Evolutionary conservation across 2,113 vertebrate genomes (phyloP).

Genomic region (Nibea coibor): DNA sequence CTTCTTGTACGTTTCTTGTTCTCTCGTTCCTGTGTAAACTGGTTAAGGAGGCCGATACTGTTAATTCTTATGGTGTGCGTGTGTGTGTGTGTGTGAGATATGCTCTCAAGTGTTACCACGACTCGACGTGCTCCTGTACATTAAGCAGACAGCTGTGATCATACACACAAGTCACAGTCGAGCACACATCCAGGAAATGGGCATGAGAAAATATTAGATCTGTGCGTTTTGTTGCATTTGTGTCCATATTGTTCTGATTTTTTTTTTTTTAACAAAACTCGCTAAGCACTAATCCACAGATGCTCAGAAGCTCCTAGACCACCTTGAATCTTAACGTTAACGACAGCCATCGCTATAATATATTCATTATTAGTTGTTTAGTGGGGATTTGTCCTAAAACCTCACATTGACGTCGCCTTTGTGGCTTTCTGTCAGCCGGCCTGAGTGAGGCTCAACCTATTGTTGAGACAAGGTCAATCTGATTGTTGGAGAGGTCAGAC

Average conservation of each 20-base stretch:
- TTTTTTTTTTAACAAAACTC: neutral
- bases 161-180: constrained; percentile 29
- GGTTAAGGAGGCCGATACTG: constrained; percentile 8
- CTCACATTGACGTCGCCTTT: constrained; percentile 57
- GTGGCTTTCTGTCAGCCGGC: constrained; percentile 39
- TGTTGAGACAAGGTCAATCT: constrained; percentile 72
- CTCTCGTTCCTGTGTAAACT: neutral
- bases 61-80: constrained; percentile 6
- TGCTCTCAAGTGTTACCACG: constrained; percentile 8
- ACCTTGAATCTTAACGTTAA: constrained; percentile 28
- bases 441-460: constrained; percentile 61
- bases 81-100: neutral
- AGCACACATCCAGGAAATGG: constrained; percentile 13
- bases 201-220: neutral
- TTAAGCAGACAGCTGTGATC: constrained; percentile 29
- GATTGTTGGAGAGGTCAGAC: constrained; percentile 77
- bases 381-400: constrained; percentile 74
- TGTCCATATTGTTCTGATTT: neutral
- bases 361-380: constrained; percentile 75
- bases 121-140: constrained; percentile 3
- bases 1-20: constrained; percentile 1
- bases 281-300: neutral
- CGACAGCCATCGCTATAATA: constrained; percentile 52
- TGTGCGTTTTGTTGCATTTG: neutral
- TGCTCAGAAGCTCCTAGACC: constrained; percentile 3